These are phyloP conservation scores for Tetheella fluctuosa DNA, from an alignment of 2,888 invertebrate species.

Conservation along the genomic window DNA sequence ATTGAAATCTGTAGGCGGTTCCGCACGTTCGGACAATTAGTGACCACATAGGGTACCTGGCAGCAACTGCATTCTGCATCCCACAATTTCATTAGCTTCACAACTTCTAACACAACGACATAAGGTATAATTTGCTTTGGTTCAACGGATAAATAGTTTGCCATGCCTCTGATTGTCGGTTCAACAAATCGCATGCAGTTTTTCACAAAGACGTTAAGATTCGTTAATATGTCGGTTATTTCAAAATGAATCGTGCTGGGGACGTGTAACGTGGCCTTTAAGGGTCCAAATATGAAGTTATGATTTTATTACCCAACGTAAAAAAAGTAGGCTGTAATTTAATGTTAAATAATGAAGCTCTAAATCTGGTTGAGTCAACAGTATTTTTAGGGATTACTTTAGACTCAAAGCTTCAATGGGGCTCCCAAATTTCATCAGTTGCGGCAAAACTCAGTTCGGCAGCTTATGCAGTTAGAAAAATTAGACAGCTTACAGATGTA, in stretches of 20 bases:
- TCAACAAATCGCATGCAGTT: constrained; percentile 1
- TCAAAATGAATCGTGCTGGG: not conserved
- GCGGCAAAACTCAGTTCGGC: no score
- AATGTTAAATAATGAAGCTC: no score
- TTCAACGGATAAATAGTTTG: not conserved
- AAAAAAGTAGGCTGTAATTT: no score
- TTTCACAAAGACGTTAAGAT: not conserved
- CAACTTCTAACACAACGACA: not conserved
- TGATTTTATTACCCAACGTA: not conserved
- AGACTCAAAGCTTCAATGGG: no score
- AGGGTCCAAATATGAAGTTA: not conserved
- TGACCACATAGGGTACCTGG: constrained; percentile 20
- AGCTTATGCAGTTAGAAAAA: no score
- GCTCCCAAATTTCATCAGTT: no score
- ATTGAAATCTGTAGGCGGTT: constrained; percentile 15
- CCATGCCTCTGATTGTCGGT: not conserved
- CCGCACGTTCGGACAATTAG: constrained; percentile 32
- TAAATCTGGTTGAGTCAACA: no score
- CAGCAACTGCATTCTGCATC: constrained; percentile 19
- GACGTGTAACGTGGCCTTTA: not conserved
- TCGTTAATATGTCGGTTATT: not conserved
- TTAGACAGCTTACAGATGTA: no score
- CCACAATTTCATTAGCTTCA: no score
- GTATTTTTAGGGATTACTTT: no score
- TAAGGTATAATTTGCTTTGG: not conserved